Evolutionary conservation across 2,113 vertebrate genomes (phyloP).

Genomic region (Oncorhynchus kisutch): DNA sequence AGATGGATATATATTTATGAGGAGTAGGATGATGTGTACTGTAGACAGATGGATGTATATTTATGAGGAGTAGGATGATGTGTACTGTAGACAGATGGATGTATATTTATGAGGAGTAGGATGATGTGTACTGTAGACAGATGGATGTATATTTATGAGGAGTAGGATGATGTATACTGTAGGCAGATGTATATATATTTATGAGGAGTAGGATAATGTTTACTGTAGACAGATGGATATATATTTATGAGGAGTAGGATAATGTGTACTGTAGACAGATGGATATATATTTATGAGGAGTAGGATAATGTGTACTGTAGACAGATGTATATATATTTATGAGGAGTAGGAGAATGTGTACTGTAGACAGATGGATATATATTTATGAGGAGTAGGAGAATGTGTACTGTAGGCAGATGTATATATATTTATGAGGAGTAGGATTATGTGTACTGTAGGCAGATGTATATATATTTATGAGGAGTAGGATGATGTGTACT

Average conservation of each 20-base stretch:
- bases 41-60: constrained; percentile 44
- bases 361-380: constrained; percentile 66
- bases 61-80: constrained; percentile 60
- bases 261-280: constrained; percentile 37
- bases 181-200: constrained; percentile 68
- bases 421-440: constrained; percentile 69
- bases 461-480: constrained; percentile 64
- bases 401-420: constrained; percentile 63
- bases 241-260: no score
- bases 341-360: constrained; percentile 57
- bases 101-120: constrained; percentile 64
- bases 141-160: constrained; percentile 70
- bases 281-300: constrained; percentile 70
- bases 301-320: constrained; percentile 55
- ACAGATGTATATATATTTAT: constrained; percentile 71
- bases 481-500: constrained; percentile 56
- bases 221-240: constrained; percentile 57
- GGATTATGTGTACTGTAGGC: constrained; percentile 61
- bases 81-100: constrained; percentile 59
- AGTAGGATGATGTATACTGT: constrained; percentile 53
- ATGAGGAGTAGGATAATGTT: constrained; percentile 56
- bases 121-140: constrained; percentile 60
- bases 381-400: constrained; percentile 64
- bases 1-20: no score
- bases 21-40: no score